Evolutionary conservation across 2,797 vertebrate genomes (phyloP).

Genomic region (Acrossocheilus wenchowensis): DNA sequence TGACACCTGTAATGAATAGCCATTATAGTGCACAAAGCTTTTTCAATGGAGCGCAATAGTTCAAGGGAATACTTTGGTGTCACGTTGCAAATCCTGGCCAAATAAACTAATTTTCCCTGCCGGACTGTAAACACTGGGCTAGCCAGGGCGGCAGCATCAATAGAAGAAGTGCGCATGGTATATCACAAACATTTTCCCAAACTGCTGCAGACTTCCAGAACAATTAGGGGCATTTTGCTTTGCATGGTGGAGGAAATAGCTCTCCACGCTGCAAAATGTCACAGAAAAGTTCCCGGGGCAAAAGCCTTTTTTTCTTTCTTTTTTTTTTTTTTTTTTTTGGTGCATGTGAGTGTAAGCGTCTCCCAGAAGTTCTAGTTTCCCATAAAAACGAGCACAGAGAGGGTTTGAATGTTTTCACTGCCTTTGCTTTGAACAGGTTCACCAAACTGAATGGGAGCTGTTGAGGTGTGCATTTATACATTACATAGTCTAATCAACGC

Average conservation of each 20-base stretch:
- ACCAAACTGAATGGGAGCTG: not conserved
- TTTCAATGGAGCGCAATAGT: conserved; percentile 71
- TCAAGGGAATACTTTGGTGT: conserved; percentile 83
- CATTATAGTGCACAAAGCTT: conserved; percentile 79
- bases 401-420: conserved; percentile 22
- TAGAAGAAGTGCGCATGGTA: conserved; percentile 73
- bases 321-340: conserved; percentile 73
- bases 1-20: conserved; percentile 79
- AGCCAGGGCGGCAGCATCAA: conserved; percentile 78
- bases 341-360: conserved; percentile 61
- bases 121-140: conserved; percentile 83
- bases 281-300: conserved; percentile 80
- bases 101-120: conserved; percentile 83
- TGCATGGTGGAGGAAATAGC: conserved; percentile 87
- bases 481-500: not conserved
- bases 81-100: conserved; percentile 78
- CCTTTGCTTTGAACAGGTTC: conserved; percentile 22
- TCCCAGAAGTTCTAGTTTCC: conserved; percentile 60
- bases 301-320: conserved; percentile 71
- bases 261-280: conserved; percentile 88
- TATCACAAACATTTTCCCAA: conserved; percentile 86
- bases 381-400: conserved; percentile 47
- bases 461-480: not conserved
- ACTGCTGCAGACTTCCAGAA: conserved; percentile 83
- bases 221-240: conserved; percentile 86